A percentile compares a stretch with the other conserved stretches of the same genome.
These are phyloP conservation scores for Scotopteryx bipunctaria DNA, from an alignment of 2,888 invertebrate genomes.

Conservation along the genomic window DNA sequence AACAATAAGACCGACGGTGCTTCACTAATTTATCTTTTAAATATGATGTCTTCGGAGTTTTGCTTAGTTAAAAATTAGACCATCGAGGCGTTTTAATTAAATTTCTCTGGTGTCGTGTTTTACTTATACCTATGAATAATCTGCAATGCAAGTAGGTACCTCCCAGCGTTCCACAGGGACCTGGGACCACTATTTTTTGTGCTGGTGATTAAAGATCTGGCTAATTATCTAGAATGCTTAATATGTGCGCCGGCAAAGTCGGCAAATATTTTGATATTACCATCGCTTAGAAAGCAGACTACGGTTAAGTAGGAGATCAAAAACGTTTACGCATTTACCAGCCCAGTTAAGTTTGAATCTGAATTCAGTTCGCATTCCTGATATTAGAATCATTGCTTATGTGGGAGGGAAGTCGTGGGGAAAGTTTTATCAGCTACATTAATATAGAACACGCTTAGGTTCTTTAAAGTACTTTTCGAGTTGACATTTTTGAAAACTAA, in stretches of 20 bases:
- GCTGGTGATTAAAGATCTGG: too few relatives aligned
- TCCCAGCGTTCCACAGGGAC: too few relatives aligned
- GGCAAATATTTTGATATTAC: too few relatives aligned
- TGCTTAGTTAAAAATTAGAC: constrained; percentile 45
- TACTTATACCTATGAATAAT: constrained; percentile 68
- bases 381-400: constrained; percentile 45
- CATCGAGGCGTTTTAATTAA: constrained; percentile 63
- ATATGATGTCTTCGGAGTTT: constrained; percentile 34
- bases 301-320: too few relatives aligned
- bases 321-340: too few relatives aligned
- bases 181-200: too few relatives aligned
- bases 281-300: too few relatives aligned
- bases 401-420: constrained; percentile 25
- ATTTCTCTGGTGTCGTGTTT: constrained; percentile 57
- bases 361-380: constrained; percentile 29
- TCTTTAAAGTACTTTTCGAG: constrained; percentile 15
- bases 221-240: too few relatives aligned
- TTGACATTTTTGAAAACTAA: neutral
- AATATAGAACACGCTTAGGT: constrained; percentile 47
- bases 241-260: too few relatives aligned
- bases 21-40: constrained; percentile 13
- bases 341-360: constrained; percentile 7
- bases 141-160: too few relatives aligned
- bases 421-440: constrained; percentile 33
- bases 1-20: neutral